A percentile compares a stretch with the other conserved stretches of the same genome.
Conservation (phyloP, 2,113 vertebrate genomes). For the Numida meleagris region DNA sequence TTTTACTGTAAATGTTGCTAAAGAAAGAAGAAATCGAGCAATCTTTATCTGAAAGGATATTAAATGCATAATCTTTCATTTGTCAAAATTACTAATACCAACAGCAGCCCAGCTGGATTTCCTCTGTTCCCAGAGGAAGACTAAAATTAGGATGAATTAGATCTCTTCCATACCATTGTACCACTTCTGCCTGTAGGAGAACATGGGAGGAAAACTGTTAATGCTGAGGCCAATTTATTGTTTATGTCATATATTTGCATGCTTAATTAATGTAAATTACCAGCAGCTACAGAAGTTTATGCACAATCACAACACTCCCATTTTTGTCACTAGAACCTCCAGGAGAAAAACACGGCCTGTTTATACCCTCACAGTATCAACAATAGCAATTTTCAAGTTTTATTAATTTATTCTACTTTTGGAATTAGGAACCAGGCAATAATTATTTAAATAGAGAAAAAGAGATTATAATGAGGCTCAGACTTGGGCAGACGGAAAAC, state of each 20-base stretch:
- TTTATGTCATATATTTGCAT: constrained; percentile 43
- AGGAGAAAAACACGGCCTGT: neutral
- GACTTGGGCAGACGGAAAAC: neutral
- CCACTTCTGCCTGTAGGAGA: neutral
- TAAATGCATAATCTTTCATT: neutral
- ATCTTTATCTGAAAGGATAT: neutral
- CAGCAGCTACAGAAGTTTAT: constrained; percentile 35
- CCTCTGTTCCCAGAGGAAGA: constrained; percentile 24
- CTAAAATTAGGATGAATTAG: constrained; percentile 25
- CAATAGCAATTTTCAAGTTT: constrained; percentile 8
- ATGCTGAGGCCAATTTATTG: constrained; percentile 61
- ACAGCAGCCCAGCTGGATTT: neutral
- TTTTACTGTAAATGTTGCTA: neutral
- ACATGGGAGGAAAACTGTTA: constrained; percentile 42
- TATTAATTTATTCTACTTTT: neutral
- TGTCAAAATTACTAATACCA: neutral
- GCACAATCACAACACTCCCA: constrained; percentile 41
- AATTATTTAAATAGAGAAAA: neutral
- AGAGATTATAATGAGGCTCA: neutral
- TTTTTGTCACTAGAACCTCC: constrained; percentile 26
- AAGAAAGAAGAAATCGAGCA: neutral
- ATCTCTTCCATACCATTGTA: neutral
- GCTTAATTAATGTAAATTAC: constrained; percentile 65
- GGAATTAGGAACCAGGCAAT: neutral
- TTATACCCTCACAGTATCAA: neutral